Conservation (phyloP, 1,140 invertebrate species). For the Wiebesia pumilae region DNA sequence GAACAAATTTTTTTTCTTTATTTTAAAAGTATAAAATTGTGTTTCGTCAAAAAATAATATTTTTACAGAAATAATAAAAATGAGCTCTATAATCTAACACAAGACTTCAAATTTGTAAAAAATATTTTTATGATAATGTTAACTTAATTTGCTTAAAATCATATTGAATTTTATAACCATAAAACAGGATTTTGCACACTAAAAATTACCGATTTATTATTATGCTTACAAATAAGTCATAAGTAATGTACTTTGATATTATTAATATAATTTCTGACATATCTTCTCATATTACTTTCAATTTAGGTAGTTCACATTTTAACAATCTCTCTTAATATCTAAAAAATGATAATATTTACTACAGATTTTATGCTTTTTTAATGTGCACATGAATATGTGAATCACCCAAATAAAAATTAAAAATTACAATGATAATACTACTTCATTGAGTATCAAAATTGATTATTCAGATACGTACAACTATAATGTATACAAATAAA, state of each 20-base stretch:
- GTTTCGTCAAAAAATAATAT: not conserved
- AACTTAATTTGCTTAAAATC: slow-evolving; percentile 9
- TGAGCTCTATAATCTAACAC: not conserved
- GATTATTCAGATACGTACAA: not conserved
- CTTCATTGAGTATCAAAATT: slow-evolving; percentile 35
- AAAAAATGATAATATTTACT: not conserved
- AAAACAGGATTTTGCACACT: slow-evolving; percentile 21
- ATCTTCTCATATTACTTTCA: slow-evolving; percentile 23
- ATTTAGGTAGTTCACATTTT: not conserved
- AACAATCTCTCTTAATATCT: not conserved
- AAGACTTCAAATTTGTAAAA: slow-evolving; percentile 1
- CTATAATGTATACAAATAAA: slow-evolving; percentile 39
- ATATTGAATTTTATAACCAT: not conserved
- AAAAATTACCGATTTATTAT: slow-evolving; percentile 13
- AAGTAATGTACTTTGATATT: slow-evolving; percentile 37
- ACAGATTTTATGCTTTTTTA: not conserved
- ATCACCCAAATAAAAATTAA: not conserved
- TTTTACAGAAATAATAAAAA: not conserved
- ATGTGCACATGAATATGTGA: not conserved
- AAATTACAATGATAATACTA: slow-evolving; percentile 7
- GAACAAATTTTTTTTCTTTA: not conserved
- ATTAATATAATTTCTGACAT: slow-evolving; percentile 27
- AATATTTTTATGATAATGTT: slow-evolving; percentile 20
- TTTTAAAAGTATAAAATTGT: slow-evolving; percentile 1
- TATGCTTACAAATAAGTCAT: slow-evolving; percentile 13